Evolutionary conservation across 2,888 invertebrate species (phyloP).

Genomic region (Colletes collaris): DNA sequence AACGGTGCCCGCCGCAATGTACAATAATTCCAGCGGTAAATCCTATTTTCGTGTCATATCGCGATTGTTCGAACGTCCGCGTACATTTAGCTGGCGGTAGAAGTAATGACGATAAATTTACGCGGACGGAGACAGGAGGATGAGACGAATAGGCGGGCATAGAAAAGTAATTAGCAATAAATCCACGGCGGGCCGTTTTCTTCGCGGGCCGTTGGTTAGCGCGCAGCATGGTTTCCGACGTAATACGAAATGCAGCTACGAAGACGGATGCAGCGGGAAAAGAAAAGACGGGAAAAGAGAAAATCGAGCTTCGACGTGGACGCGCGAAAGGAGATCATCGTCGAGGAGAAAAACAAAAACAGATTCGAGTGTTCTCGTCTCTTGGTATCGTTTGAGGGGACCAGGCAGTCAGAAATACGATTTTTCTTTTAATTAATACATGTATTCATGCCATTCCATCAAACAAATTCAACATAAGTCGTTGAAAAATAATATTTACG

Average conservation of each 20-base stretch:
- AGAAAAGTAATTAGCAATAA: constrained; percentile 70
- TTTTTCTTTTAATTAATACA: too few relatives aligned
- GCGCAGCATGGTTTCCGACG: constrained; percentile 17
- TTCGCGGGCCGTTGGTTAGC: constrained; percentile 42
- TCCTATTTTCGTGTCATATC: constrained; percentile 53
- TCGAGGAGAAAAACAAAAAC: not conserved
- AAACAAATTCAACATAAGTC: too few relatives aligned
- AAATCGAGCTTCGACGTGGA: not conserved
- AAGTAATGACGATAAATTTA: constrained; percentile 59
- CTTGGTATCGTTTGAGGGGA: too few relatives aligned
- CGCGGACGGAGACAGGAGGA: constrained; percentile 4
- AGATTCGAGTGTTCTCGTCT: too few relatives aligned
- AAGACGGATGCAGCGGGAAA: constrained; percentile 22
- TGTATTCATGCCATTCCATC: too few relatives aligned
- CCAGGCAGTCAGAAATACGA: too few relatives aligned
- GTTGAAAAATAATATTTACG: too few relatives aligned
- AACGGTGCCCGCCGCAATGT: not conserved
- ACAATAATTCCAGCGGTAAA: constrained; percentile 31
- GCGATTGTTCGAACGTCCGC: constrained; percentile 49
- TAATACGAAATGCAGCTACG: constrained; percentile 26
- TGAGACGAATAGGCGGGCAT: constrained; percentile 48
- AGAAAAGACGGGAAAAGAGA: constrained; percentile 4
- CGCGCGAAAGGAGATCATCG: constrained; percentile 7
- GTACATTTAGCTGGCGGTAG: constrained; percentile 47
- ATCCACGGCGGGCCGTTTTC: constrained; percentile 56